phyloP scores from a whole-genome alignment of 92 coral and sea anemone genomes.

The Parazoanthus darwini region DNA sequence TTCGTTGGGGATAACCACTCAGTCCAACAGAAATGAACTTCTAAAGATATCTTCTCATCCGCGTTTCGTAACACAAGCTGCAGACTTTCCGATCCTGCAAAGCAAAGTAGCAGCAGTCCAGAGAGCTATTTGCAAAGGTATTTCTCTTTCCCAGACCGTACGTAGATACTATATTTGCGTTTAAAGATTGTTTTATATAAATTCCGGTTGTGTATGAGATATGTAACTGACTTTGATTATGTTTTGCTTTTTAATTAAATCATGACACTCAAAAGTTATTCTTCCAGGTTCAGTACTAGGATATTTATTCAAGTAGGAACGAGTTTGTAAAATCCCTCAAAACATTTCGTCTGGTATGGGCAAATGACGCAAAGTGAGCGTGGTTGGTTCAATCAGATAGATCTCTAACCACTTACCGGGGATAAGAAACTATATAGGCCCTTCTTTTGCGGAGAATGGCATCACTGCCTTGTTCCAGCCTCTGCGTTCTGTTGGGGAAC shows the following conservation, averaged over 20 bases:
- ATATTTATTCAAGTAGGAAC: not conserved
- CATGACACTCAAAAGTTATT: not conserved
- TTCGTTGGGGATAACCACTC: constrained; percentile 8
- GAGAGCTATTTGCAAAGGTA: constrained; percentile 41
- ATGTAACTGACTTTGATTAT: too few relatives aligned
- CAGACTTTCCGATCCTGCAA: not conserved
- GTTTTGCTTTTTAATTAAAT: too few relatives aligned
- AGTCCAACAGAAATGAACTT: constrained; percentile 14
- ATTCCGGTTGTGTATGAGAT: not conserved
- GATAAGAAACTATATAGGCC: too few relatives aligned
- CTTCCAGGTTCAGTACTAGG: not conserved
- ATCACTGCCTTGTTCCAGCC: too few relatives aligned
- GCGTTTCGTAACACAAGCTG: not conserved
- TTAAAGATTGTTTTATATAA: too few relatives aligned
- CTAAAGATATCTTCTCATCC: constrained; percentile 17
- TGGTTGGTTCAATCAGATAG: too few relatives aligned
- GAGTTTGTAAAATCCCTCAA: too few relatives aligned
- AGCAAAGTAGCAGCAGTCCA: not conserved
- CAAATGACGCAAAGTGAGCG: too few relatives aligned
- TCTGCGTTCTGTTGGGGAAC: too few relatives aligned
- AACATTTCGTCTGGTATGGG: too few relatives aligned
- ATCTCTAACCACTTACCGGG: too few relatives aligned
- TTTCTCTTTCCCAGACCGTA: not conserved
- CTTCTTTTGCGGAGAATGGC: too few relatives aligned
- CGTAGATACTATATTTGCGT: not conserved